Evolutionary conservation across 2,888 invertebrate genomes (phyloP), one percentile per base, ranked within the genome.

Genomic region (Drepana falcataria): DNA sequence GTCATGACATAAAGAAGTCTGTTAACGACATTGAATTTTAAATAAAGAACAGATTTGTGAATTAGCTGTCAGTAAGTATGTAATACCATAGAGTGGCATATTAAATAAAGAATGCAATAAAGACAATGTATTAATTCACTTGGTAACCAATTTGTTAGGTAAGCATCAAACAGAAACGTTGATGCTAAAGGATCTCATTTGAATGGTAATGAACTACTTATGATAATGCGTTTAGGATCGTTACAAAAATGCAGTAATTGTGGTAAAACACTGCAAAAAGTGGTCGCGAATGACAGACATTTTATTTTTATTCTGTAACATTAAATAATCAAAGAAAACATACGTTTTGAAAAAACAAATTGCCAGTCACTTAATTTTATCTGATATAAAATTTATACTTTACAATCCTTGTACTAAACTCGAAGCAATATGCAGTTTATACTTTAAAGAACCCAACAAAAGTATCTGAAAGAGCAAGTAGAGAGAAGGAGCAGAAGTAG

Each of bases 151-250:
- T 70, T 72, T 66, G 60, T 68, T 69, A 71, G 64, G 60, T 65
- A 65, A 68, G 21, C 21, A 74, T 63, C 59, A 76, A 74, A 69
- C 77, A 77, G 74, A 79, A 78, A 77, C 77, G 69, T 57, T 63
- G 59, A 66, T 66, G 68, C 75, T 79, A 82, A 83, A 79, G 75
- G 77, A 77, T 75, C 68, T 74, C 74, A 81, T 79, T 78, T 73
- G 68, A 73, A 82, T 83, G 86, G 83, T 85, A 87, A 89, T 89
- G 84, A 83, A 75, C 79, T 78, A 73, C 81, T 83, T 85, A 87
- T 81, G 81, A 74, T 83, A 85, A 87, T 83, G 80, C 72, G 77
- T 78, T 77, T 75, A 71, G 73, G 78, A 73, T 71, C 70, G 74
- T 67, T 59, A 71, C 72, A 75, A 75, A 81, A 80, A 81, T 80